Conservation (phyloP, 2,797 vertebrate species). For the Sebastes iracundus region DNA sequence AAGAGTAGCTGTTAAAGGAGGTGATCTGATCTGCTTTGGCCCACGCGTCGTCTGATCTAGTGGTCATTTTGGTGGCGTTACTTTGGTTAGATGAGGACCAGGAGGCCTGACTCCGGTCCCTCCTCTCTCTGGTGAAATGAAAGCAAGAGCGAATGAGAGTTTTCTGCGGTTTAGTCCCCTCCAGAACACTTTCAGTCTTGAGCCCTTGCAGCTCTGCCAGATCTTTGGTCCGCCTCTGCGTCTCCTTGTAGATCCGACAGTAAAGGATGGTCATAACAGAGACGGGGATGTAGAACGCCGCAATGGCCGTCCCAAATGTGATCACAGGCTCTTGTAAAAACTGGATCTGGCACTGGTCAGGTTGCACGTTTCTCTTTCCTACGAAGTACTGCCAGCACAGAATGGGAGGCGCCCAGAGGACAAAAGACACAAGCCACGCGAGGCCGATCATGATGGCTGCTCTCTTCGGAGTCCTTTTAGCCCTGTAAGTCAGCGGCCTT, state of each 20-base stretch:
- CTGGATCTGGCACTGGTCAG: slow-evolving; percentile 93
- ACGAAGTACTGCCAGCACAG: slow-evolving; percentile 98
- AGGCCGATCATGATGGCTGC: slow-evolving; percentile 96
- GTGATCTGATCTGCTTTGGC: slow-evolving; percentile 88
- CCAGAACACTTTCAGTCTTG: slow-evolving; percentile 80
- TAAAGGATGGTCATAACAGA: slow-evolving; percentile 98
- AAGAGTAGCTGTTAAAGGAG: slow-evolving; percentile 92
- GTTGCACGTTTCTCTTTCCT: slow-evolving; percentile 88
- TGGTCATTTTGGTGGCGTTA: slow-evolving; percentile 86
- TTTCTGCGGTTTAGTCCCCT: slow-evolving; percentile 85
- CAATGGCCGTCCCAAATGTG: slow-evolving; percentile 97
- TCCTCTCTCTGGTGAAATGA: slow-evolving; percentile 86
- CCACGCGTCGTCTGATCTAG: slow-evolving; percentile 85
- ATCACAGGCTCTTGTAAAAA: slow-evolving; percentile 96
- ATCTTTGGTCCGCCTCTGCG: slow-evolving; percentile 95
- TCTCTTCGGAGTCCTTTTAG: slow-evolving; percentile 94
- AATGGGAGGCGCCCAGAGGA: slow-evolving; percentile 97
- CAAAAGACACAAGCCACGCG: slow-evolving; percentile 95
- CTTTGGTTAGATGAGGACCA: slow-evolving; percentile 97
- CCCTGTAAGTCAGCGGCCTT: slow-evolving; percentile 95
- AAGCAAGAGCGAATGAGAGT: slow-evolving; percentile 90
- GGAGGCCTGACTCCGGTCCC: slow-evolving; percentile 89
- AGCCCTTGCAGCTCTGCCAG: slow-evolving; percentile 95
- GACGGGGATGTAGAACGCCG: slow-evolving; percentile 97
- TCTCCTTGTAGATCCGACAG: slow-evolving; percentile 98